Evolutionary conservation across 2,797 vertebrate species (phyloP).

Genomic region (Acrossocheilus fasciatus): DNA sequence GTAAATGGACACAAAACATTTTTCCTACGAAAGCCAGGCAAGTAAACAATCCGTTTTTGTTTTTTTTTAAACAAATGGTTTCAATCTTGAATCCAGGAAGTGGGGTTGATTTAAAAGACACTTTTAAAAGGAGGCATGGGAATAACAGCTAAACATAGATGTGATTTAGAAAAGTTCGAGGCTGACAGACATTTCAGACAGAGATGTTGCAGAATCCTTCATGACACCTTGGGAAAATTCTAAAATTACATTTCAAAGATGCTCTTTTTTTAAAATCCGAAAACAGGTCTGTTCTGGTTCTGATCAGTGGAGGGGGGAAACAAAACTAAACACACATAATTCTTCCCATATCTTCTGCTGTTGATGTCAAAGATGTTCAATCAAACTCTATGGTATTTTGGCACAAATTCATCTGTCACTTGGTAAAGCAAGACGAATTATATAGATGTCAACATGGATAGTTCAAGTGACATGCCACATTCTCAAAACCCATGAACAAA

Average conservation of each 20-base stretch:
- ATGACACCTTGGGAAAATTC: background rate
- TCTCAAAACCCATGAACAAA: background rate
- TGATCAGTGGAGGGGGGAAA: background rate
- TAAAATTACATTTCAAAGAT: background rate
- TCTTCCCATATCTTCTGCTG: background rate
- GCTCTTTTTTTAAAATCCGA: background rate
- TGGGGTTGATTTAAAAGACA: background rate
- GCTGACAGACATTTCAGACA: background rate
- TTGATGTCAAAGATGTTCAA: background rate
- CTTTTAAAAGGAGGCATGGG: background rate
- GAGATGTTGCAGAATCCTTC: background rate
- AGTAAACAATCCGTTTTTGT: background rate
- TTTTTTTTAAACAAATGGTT: constrained; percentile 13
- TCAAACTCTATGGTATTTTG: background rate
- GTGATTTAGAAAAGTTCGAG: background rate
- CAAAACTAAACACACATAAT: background rate
- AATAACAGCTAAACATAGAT: constrained; percentile 1
- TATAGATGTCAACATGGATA: background rate
- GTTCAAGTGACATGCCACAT: background rate
- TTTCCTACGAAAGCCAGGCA: background rate
- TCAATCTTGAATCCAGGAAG: constrained; percentile 24
- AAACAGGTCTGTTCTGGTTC: background rate
- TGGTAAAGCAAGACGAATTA: background rate
- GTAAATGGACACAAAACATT: background rate
- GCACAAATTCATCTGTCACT: background rate